phyloP scores from a whole-genome alignment of 1,140 invertebrate species.

The Glossosoma conforme region DNA sequence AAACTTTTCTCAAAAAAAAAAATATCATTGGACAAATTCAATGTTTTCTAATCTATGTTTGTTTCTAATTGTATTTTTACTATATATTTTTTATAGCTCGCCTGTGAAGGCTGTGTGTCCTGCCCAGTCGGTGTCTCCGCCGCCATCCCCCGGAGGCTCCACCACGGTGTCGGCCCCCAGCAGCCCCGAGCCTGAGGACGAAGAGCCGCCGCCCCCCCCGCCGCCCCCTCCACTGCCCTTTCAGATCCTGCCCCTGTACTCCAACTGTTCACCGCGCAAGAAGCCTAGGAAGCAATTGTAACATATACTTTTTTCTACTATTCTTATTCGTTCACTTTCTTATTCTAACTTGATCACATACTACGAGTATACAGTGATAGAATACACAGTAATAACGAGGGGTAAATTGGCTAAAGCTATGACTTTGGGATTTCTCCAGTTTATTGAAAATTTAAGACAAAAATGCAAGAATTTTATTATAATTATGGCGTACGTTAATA shows the following conservation, averaged over 20 bases:
- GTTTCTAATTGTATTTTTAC: too few relatives aligned
- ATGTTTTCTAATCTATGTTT: too few relatives aligned
- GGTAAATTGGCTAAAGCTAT: too few relatives aligned
- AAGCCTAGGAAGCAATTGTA: conserved; percentile 68
- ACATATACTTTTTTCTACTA: conserved; percentile 41
- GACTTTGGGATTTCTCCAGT: too few relatives aligned
- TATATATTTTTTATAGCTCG: conserved; percentile 16
- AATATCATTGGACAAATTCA: neutral
- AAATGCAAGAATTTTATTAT: too few relatives aligned
- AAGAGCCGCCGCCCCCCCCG: conserved; percentile 25
- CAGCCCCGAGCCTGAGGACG: conserved; percentile 57
- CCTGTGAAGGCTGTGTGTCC: conserved; percentile 18
- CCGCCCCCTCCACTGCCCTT: conserved; percentile 3
- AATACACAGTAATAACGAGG: too few relatives aligned
- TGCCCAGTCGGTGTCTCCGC: conserved; percentile 10
- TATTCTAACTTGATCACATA: too few relatives aligned
- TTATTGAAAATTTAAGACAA: too few relatives aligned
- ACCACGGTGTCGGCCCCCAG: conserved; percentile 60
- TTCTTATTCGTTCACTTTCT: too few relatives aligned
- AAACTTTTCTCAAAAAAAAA: too few relatives aligned
- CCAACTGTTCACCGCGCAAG: conserved; percentile 59
- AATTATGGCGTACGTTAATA: too few relatives aligned
- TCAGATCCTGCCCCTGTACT: conserved; percentile 7
- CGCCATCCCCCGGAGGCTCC: conserved; percentile 45
- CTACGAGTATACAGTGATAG: too few relatives aligned